Conservation (phyloP, 2,888 invertebrate genomes). For the Caenorhabditis wallacei region DNA sequence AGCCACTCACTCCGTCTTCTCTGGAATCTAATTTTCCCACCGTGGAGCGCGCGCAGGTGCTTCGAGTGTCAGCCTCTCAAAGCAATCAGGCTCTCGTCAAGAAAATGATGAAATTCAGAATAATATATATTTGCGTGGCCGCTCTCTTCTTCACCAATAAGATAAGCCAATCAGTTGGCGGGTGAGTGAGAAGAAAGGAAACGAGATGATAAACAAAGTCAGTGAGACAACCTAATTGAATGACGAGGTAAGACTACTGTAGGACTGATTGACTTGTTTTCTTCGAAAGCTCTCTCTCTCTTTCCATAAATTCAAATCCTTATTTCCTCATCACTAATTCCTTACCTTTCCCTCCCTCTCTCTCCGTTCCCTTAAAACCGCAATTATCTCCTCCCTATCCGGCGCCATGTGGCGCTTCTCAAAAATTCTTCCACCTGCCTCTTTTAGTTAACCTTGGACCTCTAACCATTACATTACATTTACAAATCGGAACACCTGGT, state of each 20-base stretch:
- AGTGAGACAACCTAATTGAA: conserved; percentile 45
- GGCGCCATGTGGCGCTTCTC: conserved; percentile 52
- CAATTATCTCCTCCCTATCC: conserved; percentile 36
- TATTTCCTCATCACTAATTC: conserved; percentile 34
- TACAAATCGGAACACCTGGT: conserved; percentile 65
- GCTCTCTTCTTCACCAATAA: neutral
- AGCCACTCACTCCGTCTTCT: neutral
- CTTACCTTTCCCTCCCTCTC: neutral
- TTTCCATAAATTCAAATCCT: conserved; percentile 1
- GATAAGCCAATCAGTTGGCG: conserved; percentile 50
- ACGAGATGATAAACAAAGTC: conserved; percentile 26
- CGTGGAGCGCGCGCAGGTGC: conserved; percentile 45
- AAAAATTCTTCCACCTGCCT: conserved; percentile 49
- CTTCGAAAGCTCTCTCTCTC: neutral
- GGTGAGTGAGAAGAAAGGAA: conserved; percentile 18
- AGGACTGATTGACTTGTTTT: conserved; percentile 32
- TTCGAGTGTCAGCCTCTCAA: conserved; percentile 11
- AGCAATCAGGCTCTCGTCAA: conserved; percentile 32
- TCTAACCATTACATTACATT: conserved; percentile 40
- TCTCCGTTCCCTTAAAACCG: conserved; percentile 45
- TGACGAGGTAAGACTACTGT: conserved; percentile 14
- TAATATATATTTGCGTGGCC: neutral
- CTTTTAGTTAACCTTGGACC: conserved; percentile 55
- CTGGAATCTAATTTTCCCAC: conserved; percentile 61
- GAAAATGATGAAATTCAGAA: conserved; percentile 32